These are phyloP conservation scores for Pinctada fucata DNA, from an alignment of 2,888 invertebrate species.

Conservation along the genomic window DNA sequence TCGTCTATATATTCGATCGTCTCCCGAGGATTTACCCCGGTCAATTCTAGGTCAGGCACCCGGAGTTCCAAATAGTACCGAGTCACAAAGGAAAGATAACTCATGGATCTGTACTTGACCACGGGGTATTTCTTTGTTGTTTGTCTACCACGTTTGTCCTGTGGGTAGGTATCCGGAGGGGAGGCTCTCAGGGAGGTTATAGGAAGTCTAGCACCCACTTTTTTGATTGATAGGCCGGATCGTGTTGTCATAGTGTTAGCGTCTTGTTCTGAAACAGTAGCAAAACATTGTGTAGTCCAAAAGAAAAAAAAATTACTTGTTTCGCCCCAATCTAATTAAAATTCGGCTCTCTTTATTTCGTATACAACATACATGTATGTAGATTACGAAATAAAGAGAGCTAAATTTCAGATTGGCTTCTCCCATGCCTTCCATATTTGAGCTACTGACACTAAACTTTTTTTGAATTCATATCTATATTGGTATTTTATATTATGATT, in stretches of 20 bases:
- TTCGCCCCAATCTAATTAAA: not conserved
- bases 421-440: too few relatives aligned
- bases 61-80: slow-evolving; percentile 59
- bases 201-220: slow-evolving; percentile 40
- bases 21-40: slow-evolving; percentile 50
- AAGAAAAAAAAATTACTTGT: not conserved
- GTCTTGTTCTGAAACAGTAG: slow-evolving; percentile 55
- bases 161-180: slow-evolving; percentile 8
- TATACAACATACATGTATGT: not conserved
- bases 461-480: too few relatives aligned
- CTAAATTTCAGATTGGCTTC: too few relatives aligned
- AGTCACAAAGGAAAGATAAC: slow-evolving; percentile 65
- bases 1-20: slow-evolving; percentile 39
- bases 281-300: not conserved
- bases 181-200: slow-evolving; percentile 7
- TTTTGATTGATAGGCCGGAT: slow-evolving; percentile 65
- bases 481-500: too few relatives aligned
- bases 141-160: slow-evolving; percentile 22
- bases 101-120: slow-evolving; percentile 54
- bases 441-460: too few relatives aligned
- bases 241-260: slow-evolving; percentile 68
- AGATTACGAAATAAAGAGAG: too few relatives aligned
- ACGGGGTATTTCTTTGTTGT: slow-evolving; percentile 32
- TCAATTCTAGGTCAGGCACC: slow-evolving; percentile 54
- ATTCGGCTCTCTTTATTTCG: not conserved